Evolutionary conservation across 1,140 invertebrate genomes (phyloP), one percentile per base, ranked within the genome.

Genomic region (Zophobas atratus): DNA sequence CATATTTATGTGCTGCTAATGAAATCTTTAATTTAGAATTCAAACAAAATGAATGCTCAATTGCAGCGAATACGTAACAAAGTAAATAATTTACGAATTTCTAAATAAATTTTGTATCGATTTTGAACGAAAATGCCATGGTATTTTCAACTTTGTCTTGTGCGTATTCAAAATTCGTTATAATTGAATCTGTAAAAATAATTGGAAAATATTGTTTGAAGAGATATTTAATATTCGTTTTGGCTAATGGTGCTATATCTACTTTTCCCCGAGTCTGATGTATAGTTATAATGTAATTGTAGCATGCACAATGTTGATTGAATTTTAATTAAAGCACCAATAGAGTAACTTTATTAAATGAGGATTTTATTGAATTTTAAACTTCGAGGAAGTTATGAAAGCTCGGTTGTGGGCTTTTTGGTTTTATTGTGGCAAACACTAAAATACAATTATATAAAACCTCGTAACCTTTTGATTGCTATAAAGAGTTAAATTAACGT

Each of bases 311-410:
- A 67, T 73, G 38, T 56, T 73, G 20, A 73, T 73, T 56, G 36
- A 55, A 55, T 55, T 73, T 73, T 73, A 73, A 73, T 73, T 56
- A 73, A 72, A 73, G 43, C 60, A 67, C 60, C 60, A 56, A 73
- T 73, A 55, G 71, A 73, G 49, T 73, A 56, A 41, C 70, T 73
- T 73, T 39, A 73, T 73, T 73, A 73, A 73, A 73, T 56, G 36
- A 56, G 36, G 55, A 53, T 53, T 53, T 73, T 73, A 73, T 53
- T 73, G 49, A 73, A 73, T 73, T 73, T 73, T 41, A 73, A 73
- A 73, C 71, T 73, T 73, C 41, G 49, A 73, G 71, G 55, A 73
- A 73, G 71, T 73, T 73, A 73, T 55, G 55, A 56, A 73, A 73
- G 71, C 71, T 73, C 71, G 36, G 71, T 73, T 56, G 41, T 51